Percentiles rank a stretch among this genome's conserved stretches.
These are phyloP conservation scores for Onychorhynchus coronatus DNA, from an alignment of 2,113 vertebrate species.

Conservation along the genomic window DNA sequence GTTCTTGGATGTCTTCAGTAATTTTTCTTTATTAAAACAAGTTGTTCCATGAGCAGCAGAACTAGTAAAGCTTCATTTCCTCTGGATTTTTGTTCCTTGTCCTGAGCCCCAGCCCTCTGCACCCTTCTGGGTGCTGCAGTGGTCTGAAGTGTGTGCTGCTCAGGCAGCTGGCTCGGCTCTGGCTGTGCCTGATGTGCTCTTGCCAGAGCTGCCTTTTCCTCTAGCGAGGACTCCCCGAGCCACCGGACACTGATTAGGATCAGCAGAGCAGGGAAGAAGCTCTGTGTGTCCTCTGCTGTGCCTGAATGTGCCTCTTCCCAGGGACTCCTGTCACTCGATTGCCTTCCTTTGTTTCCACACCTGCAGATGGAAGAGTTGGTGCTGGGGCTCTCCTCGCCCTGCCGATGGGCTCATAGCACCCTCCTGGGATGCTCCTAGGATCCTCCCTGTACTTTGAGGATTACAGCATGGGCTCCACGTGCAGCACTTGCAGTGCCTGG, in stretches of 20 bases:
- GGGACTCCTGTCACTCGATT: accelerated
- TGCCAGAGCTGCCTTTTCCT: neutral
- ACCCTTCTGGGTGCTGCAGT: neutral
- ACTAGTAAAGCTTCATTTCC: conserved; percentile 60
- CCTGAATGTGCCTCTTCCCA: neutral
- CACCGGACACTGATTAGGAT: neutral
- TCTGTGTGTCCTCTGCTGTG: neutral
- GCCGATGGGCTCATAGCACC: neutral
- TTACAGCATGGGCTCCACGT: neutral
- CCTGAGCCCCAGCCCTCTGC: neutral
- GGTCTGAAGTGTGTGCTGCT: neutral
- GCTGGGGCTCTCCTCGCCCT: neutral
- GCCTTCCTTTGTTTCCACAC: neutral
- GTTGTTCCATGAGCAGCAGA: conserved; percentile 42
- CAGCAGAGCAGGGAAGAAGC: neutral
- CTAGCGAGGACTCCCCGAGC: neutral
- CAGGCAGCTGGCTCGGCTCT: neutral
- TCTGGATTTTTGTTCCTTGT: neutral
- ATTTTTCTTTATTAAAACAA: conserved; percentile 64
- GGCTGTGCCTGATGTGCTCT: neutral
- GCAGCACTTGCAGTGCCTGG: neutral
- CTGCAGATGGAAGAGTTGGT: neutral
- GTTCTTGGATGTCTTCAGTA: conserved; percentile 53
- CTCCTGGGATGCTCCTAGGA: neutral
- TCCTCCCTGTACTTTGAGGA: accelerated